These are phyloP conservation scores for Gorilla gorilla DNA, from an alignment of 2,113 vertebrate genomes.

Conservation along the genomic window DNA sequence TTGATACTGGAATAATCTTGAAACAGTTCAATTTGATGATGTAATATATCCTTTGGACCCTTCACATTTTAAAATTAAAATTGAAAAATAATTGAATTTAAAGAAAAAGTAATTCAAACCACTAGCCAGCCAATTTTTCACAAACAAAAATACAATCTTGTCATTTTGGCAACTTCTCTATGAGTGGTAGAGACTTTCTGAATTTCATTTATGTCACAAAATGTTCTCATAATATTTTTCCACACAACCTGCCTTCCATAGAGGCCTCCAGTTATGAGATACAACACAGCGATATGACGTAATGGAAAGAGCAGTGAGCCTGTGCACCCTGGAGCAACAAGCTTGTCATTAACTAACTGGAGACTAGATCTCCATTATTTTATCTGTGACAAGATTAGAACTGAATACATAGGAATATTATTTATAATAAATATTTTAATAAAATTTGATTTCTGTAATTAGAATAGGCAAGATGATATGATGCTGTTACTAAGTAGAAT, in stretches of 20 bases:
- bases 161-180: neutral
- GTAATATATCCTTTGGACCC: neutral
- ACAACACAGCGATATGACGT: neutral
- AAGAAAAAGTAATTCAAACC: neutral
- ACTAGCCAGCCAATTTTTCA: neutral
- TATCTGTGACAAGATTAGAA: neutral
- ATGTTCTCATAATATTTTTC: neutral
- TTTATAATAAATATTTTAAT: neutral
- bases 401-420: neutral
- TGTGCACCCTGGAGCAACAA: too few relatives aligned
- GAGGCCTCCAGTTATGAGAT: neutral
- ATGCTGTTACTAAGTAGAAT: neutral
- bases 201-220: neutral
- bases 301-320: neutral
- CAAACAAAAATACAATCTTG: neutral
- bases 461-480: neutral
- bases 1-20: neutral
- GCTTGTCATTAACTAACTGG: neutral
- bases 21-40: constrained; percentile 2
- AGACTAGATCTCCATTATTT: too few relatives aligned
- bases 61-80: constrained; percentile 14
- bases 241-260: neutral
- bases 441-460: neutral
- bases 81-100: neutral
- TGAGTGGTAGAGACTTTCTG: neutral